Evolutionary conservation across 2,113 vertebrate species (phyloP).

Genomic region (Salminus brasiliensis): DNA sequence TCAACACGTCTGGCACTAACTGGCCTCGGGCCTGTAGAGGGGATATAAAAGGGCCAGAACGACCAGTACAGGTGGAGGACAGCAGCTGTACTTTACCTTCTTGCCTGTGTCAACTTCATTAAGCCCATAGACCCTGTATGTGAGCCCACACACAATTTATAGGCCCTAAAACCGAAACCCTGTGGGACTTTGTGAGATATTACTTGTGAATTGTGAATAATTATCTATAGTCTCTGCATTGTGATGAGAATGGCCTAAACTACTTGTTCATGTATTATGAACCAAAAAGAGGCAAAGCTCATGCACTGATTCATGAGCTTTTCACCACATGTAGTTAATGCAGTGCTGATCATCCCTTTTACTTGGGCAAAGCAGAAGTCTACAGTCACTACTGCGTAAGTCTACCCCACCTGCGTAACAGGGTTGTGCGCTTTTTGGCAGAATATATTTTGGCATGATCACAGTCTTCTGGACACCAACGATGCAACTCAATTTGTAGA

Average conservation of each 20-base stretch:
- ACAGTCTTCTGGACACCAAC: not conserved
- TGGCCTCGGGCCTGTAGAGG: conserved; percentile 6
- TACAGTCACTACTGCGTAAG: not conserved
- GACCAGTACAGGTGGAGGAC: conserved; percentile 31
- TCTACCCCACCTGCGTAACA: not conserved
- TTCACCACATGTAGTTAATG: not conserved
- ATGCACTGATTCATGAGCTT: not conserved
- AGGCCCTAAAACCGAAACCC: too few relatives aligned
- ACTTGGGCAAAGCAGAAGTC: not conserved
- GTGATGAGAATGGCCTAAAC: not conserved
- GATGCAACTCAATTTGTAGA: not conserved
- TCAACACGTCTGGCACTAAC: conserved; percentile 59
- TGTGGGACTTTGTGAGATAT: too few relatives aligned
- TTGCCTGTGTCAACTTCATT: conserved; percentile 48
- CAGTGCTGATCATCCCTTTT: not conserved
- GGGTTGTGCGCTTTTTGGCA: not conserved
- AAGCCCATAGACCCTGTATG: conserved; percentile 51
- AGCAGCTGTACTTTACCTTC: conserved; percentile 7
- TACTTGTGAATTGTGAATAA: too few relatives aligned
- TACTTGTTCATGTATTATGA: conserved; percentile 50
- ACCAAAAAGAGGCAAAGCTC: not conserved
- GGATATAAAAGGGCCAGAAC: conserved; percentile 19
- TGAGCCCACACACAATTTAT: too few relatives aligned
- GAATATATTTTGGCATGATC: not conserved
- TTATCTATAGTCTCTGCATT: too few relatives aligned